Evolutionary conservation across 1,140 invertebrate species (phyloP).

Genomic region (Meloidogyne hapla): DNA sequence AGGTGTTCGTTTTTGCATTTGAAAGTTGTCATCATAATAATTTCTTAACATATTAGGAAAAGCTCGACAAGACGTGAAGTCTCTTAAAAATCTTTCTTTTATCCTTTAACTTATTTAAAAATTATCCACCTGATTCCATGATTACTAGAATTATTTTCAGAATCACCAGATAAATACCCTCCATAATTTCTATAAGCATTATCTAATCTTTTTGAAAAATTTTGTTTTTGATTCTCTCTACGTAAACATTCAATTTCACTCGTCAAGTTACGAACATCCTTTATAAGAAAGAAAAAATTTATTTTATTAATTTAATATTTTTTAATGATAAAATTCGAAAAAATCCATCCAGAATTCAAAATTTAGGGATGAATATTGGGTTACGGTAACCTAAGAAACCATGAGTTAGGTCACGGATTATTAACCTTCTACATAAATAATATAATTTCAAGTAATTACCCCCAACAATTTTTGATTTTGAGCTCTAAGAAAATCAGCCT

Average conservation of each 20-base stretch:
- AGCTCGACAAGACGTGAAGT: background rate
- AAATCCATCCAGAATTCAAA: no score
- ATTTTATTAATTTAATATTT: background rate
- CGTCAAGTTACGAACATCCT: conserved; percentile 18
- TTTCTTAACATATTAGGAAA: background rate
- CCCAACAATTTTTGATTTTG: conserved; percentile 26
- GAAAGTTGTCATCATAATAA: background rate
- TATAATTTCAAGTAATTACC: conserved; percentile 8
- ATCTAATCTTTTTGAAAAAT: background rate
- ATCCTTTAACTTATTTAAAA: background rate
- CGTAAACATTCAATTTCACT: conserved; percentile 6
- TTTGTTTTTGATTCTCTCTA: background rate
- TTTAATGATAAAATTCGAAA: no score
- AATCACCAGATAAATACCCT: background rate
- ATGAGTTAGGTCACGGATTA: no score
- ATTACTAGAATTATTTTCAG: background rate
- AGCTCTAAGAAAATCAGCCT: conserved; percentile 24
- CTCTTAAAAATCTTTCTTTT: background rate
- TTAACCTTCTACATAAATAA: no score
- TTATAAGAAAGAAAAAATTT: background rate
- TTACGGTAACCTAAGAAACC: no score
- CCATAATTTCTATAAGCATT: background rate
- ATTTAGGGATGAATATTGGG: no score
- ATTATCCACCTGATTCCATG: background rate
- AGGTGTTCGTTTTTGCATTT: background rate